Percentiles rank a stretch among this genome's conserved stretches.
Evolutionary conservation across 1,140 invertebrate genomes (phyloP).

Genomic region (Hypothenemus hampei): DNA sequence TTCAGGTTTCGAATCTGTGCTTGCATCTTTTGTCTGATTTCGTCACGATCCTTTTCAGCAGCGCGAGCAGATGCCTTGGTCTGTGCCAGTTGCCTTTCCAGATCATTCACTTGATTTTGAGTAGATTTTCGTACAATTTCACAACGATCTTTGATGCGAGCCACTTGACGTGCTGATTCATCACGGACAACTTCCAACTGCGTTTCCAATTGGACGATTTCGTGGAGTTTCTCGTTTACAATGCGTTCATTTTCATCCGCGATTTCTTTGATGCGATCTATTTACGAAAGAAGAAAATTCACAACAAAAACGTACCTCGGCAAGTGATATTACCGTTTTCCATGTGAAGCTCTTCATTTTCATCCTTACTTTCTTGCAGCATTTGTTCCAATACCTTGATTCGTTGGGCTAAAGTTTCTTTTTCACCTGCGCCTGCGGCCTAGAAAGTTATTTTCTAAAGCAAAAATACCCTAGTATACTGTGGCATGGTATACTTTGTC

Average conservation of each 20-base stretch:
- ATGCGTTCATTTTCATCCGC: slow-evolving; percentile 52
- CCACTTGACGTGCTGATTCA: slow-evolving; percentile 65
- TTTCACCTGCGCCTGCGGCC: slow-evolving; percentile 43
- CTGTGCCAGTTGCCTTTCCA: slow-evolving; percentile 60
- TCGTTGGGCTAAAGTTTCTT: slow-evolving; percentile 40
- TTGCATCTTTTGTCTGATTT: slow-evolving; percentile 64
- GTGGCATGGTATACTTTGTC: slow-evolving; percentile 30
- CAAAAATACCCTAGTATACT: not conserved
- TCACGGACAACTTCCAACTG: slow-evolving; percentile 64
- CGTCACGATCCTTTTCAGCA: slow-evolving; percentile 61
- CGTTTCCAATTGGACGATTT: slow-evolving; percentile 55
- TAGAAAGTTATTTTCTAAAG: not conserved
- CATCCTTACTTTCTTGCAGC: slow-evolving; percentile 46
- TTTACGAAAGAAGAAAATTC: not conserved
- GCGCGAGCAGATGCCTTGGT: slow-evolving; percentile 56
- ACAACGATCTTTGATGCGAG: slow-evolving; percentile 47
- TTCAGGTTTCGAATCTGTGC: slow-evolving; percentile 61
- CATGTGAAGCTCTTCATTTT: slow-evolving; percentile 50
- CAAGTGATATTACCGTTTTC: slow-evolving; percentile 22
- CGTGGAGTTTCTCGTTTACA: slow-evolving; percentile 52
- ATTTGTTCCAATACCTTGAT: slow-evolving; percentile 46
- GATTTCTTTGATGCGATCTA: slow-evolving; percentile 36
- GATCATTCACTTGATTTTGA: slow-evolving; percentile 59
- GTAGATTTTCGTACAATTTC: slow-evolving; percentile 56
- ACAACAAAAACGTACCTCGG: not conserved